Evolutionary conservation across 2,113 vertebrate genomes (phyloP).

Genomic region (Aix galericulata): DNA sequence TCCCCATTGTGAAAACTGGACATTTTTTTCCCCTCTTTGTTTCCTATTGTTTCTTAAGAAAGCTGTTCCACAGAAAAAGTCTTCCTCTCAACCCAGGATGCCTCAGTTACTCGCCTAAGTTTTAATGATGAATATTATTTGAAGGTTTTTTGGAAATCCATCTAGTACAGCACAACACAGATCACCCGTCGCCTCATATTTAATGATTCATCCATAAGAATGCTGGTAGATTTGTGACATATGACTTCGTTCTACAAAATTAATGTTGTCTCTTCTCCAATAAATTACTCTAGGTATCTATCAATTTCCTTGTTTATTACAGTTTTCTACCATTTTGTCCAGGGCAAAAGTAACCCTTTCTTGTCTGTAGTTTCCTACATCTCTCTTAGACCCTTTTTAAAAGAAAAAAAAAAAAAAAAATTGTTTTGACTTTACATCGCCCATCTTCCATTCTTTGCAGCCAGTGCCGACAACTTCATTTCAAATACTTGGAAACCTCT

Average conservation of each 20-base stretch:
- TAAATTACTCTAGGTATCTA: neutral
- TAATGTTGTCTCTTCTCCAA: neutral
- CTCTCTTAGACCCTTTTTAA: neutral
- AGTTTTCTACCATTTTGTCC: neutral
- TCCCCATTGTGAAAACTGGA: neutral
- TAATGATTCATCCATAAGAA: constrained; percentile 38
- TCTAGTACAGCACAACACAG: neutral
- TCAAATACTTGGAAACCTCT: neutral
- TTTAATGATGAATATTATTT: neutral
- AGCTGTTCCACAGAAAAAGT: neutral
- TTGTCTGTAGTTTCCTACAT: neutral
- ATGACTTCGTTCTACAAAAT: constrained; percentile 6
- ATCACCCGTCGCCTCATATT: constrained; percentile 13
- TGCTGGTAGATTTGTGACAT: constrained; percentile 51
- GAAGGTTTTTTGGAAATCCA: constrained; percentile 28
- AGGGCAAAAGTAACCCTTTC: neutral
- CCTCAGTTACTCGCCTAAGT: neutral
- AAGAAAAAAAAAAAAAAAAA: neutral
- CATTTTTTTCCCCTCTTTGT: neutral
- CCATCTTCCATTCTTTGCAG: neutral
- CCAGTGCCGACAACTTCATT: neutral
- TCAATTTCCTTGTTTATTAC: neutral
- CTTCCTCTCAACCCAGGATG: neutral
- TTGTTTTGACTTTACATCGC: neutral
- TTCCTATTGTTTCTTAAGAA: neutral